Evolutionary conservation across 2,113 vertebrate species (phyloP).

Genomic region (Drymodes brunneopygia): DNA sequence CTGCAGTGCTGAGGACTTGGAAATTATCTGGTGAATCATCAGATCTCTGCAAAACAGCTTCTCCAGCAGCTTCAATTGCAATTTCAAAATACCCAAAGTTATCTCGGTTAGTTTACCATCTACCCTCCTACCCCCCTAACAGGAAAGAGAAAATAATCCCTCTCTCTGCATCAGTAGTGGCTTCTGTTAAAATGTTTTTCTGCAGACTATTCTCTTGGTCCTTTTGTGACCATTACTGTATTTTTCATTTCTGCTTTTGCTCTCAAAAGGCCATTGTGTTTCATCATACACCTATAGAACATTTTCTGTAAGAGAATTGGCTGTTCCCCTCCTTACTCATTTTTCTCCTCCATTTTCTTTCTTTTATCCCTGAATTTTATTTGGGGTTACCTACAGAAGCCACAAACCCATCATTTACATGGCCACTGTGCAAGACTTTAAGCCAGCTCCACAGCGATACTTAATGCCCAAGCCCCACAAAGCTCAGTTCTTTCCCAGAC

Average conservation of each 20-base stretch:
- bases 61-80: not conserved
- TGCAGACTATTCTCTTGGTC: not conserved
- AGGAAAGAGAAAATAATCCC: not conserved
- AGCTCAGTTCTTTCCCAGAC: not conserved
- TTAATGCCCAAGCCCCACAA: not conserved
- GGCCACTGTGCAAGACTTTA: not conserved
- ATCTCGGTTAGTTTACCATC: not conserved
- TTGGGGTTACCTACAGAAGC: not conserved
- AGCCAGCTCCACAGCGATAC: not conserved
- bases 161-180: not conserved
- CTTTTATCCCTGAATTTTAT: not conserved
- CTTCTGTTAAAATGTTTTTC: not conserved
- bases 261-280: not conserved
- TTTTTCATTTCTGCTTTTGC: not conserved
- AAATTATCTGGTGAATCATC: not conserved
- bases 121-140: not conserved
- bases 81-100: not conserved
- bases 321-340: not conserved
- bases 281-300: not conserved
- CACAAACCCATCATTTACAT: not conserved
- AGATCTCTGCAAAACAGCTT: not conserved
- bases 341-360: not conserved
- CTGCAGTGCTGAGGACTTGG: not conserved
- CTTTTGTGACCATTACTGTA: not conserved
- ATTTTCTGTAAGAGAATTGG: not conserved